Percentiles rank a stretch among this genome's conserved stretches.
These are phyloP conservation scores for Todiramphus chloris DNA, from an alignment of 2,113 vertebrate genomes.

Conservation along the genomic window DNA sequence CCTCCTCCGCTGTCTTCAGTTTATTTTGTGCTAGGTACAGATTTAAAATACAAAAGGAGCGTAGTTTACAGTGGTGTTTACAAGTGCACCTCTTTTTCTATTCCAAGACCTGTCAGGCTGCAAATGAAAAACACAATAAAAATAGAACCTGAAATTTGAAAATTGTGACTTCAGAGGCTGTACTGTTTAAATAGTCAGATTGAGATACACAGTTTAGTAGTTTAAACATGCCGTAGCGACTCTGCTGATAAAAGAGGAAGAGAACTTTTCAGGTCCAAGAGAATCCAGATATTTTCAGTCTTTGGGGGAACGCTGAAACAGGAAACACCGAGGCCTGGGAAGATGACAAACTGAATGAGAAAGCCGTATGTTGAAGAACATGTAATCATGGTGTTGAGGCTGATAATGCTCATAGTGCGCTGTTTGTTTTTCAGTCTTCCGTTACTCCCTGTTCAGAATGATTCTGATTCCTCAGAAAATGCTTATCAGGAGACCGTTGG, in stretches of 20 bases:
- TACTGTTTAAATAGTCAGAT: not conserved
- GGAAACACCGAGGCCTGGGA: not conserved
- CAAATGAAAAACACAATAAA: not conserved
- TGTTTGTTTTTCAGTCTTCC: not conserved
- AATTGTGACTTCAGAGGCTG: not conserved
- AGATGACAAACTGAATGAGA: not conserved
- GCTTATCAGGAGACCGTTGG: not conserved
- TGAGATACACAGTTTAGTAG: not conserved
- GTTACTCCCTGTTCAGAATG: not conserved
- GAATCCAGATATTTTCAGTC: constrained; percentile 16
- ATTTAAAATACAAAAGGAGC: not conserved
- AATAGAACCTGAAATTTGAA: not conserved
- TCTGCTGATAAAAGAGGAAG: not conserved
- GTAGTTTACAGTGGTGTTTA: not conserved
- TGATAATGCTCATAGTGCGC: not conserved
- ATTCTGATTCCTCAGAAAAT: not conserved
- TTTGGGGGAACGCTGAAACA: not conserved
- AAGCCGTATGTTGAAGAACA: not conserved
- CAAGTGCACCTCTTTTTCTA: not conserved
- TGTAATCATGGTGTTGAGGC: not conserved
- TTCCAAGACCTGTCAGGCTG: not conserved
- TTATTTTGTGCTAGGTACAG: not conserved
- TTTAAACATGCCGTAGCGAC: not conserved
- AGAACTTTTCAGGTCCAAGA: not conserved
- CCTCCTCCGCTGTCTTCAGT: not conserved